Evolutionary conservation across 2,113 vertebrate genomes (phyloP).

Genomic region (Pardalotus punctatus): DNA sequence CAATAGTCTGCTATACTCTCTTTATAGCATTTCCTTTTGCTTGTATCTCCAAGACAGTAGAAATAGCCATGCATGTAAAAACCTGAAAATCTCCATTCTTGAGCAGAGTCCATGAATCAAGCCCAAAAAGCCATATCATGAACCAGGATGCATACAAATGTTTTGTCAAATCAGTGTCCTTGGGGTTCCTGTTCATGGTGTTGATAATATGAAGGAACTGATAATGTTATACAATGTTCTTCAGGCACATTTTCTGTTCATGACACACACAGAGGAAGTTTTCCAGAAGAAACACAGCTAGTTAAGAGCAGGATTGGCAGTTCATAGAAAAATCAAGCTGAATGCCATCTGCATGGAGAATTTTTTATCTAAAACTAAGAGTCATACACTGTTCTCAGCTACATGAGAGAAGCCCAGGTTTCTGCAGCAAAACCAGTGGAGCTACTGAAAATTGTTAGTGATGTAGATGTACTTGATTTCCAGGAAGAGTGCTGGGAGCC

Average conservation of each 20-base stretch:
- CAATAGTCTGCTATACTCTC: background rate
- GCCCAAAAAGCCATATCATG: background rate
- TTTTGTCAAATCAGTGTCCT: background rate
- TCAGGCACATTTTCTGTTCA: background rate
- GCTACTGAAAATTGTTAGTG: background rate
- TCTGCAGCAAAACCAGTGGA: background rate
- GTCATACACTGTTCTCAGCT: background rate
- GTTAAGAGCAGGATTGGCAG: background rate
- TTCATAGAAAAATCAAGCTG: background rate
- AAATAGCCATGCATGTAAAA: background rate
- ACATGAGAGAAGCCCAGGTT: background rate
- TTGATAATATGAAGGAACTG: background rate
- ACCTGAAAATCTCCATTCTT: background rate
- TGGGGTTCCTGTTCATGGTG: background rate
- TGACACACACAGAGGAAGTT: background rate
- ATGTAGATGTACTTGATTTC: background rate
- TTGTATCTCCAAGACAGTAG: background rate
- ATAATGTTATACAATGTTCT: background rate
- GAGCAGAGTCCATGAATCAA: background rate
- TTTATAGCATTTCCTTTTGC: background rate
- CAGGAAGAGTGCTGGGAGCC: background rate
- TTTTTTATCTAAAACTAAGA: background rate
- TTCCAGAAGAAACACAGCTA: background rate
- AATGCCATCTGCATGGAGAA: background rate
- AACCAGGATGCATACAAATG: background rate